phyloP scores from a whole-genome alignment of 2,113 vertebrate genomes.

The Dermatemys mawii region DNA sequence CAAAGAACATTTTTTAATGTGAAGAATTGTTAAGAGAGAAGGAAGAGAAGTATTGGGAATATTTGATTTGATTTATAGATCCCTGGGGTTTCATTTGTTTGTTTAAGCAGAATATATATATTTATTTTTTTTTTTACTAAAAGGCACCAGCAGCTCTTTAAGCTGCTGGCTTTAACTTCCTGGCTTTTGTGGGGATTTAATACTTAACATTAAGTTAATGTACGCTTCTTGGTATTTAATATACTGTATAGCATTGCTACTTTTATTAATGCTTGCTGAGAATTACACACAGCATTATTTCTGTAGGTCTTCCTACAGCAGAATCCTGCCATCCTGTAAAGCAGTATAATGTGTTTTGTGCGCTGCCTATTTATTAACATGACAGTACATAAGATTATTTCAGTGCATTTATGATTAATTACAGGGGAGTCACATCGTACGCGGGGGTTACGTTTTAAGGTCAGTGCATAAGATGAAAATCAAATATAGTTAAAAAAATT shows the following conservation, averaged over 20 bases:
- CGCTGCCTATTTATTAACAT: neutral
- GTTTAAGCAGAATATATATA: neutral
- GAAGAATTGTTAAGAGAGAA: neutral
- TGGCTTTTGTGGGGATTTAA: neutral
- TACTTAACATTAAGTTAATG: neutral
- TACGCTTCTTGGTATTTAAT: neutral
- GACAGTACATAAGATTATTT: neutral
- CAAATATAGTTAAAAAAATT: too few relatives aligned
- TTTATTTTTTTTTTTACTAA: neutral
- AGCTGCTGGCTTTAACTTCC: neutral
- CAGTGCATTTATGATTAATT: neutral
- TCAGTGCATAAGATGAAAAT: too few relatives aligned
- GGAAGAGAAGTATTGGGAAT: neutral
- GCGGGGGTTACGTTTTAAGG: too few relatives aligned
- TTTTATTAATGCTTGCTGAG: neutral
- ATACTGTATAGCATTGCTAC: neutral
- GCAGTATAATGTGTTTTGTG: neutral
- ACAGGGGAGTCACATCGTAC: too few relatives aligned
- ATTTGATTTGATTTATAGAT: neutral
- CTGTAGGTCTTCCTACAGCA: neutral
- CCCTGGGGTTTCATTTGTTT: neutral
- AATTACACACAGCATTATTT: neutral
- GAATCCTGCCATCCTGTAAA: neutral
- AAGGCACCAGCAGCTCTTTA: neutral
- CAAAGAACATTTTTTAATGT: neutral